Percentiles rank a stretch among this genome's conserved stretches.
These are phyloP conservation scores for Pegea sp. DNA, from an alignment of 23 tunicate genomes.

Conservation along the genomic window DNA sequence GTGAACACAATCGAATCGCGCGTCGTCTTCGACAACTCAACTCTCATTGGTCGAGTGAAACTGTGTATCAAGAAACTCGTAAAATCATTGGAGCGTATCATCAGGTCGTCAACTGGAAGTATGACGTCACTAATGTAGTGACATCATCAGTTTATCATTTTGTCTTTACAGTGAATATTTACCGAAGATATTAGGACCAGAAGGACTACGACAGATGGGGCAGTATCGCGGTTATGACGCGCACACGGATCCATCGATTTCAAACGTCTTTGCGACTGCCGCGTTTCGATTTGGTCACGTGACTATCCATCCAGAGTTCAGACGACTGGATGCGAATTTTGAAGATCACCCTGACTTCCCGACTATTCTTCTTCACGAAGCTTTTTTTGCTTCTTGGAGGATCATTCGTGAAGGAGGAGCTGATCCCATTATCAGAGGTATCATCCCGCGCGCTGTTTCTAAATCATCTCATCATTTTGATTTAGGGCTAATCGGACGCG, in stretches of 20 bases:
- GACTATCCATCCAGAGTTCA: constrained; percentile 72
- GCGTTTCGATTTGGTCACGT: constrained; percentile 99
- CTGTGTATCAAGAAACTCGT: constrained; percentile 80
- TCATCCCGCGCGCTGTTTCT: neutral
- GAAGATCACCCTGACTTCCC: constrained; percentile 50
- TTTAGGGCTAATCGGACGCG: constrained; percentile 55
- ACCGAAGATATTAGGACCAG: constrained; percentile 77
- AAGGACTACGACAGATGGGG: constrained; percentile 50
- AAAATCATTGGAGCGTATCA: constrained; percentile 89
- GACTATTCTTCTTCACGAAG: constrained; percentile 62
- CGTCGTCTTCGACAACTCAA: constrained; percentile 29
- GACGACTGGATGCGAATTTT: constrained; percentile 55
- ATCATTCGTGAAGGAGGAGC: constrained; percentile 86
- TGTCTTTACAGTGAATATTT: constrained; percentile 48
- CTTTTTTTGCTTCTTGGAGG: constrained; percentile 95
- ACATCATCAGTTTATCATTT: neutral
- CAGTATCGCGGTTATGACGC: constrained; percentile 41
- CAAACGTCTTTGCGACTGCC: constrained; percentile 98
- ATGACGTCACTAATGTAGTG: neutral
- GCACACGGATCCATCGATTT: constrained; percentile 43
- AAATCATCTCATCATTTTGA: neutral
- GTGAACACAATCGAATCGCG: constrained; percentile 84
- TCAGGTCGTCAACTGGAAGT: constrained; percentile 87
- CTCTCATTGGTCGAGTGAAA: constrained; percentile 82
- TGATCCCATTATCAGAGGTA: constrained; percentile 86